Evolutionary conservation across 37 sponge, comb jelly and placozoan species (phyloP), one percentile per base, ranked within the genome.

Genomic region (Agelas oroides): DNA sequence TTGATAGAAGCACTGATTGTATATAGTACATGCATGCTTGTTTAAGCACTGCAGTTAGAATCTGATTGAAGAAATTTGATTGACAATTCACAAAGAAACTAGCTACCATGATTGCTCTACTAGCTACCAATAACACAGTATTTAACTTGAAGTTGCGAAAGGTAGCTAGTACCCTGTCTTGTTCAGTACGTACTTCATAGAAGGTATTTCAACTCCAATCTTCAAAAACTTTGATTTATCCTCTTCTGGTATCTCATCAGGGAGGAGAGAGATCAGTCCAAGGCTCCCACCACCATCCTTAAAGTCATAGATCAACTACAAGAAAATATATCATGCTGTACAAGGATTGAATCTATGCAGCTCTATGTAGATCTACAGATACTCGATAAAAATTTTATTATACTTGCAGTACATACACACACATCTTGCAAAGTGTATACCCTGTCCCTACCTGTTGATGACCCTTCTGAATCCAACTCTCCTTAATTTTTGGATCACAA

Each of bases 221-320:
- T 40, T 46, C 21, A 12, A 24, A 23, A 82, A 69, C 23, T 71
- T 23, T 1, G 16, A 14, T 16, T 30, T 24, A 11, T 82, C 59
- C 32, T 52, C 72, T 32, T 62, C 31, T 20, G 53, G 61, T 64
- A 59, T 65, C 21, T 86, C 59, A 37, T 93, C 86, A 19, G 84
- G 73, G 24, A 77, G 34, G 55, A 85, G 79, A 25, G 86, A 66
- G 0, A 93, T 46, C 13, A 93, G 61, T 35, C 59, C 59, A 53
- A 89, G 69, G 31, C 79, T 77, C 17, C 82, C 83, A 19, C 85
- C 85, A 2, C 83, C 79, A 65, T 77, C 89, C 35, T 65, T 55
- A 64, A 80, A 53, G 62, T 93, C 76, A 64, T 84, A 92, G 1
- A 88, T 78, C 56, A 89, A 67, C 84, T 83, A 62, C 17, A 83